These are phyloP conservation scores for Drosophila barbarae DNA, from an alignment of 2,888 invertebrate genomes.

Conservation along the genomic window DNA sequence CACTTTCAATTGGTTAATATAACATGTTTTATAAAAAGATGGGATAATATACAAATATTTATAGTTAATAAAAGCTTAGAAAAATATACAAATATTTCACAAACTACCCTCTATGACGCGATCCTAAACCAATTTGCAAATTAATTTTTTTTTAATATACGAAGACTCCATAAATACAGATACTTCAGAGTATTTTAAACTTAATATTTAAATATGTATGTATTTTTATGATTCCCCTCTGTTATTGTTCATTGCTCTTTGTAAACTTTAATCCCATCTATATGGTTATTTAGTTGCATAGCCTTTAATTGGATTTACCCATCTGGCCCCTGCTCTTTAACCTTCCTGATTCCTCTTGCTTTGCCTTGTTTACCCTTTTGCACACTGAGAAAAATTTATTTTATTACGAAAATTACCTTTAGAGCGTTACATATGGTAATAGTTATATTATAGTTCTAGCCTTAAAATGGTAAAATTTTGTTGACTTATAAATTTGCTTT, in stretches of 20 bases:
- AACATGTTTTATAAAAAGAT: neutral
- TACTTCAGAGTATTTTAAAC: neutral
- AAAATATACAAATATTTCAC: neutral
- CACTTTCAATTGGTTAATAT: neutral
- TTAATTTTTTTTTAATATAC: neutral
- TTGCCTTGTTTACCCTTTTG: neutral
- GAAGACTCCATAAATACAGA: neutral
- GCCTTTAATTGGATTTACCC: slow-evolving; percentile 35
- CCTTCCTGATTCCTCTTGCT: slow-evolving; percentile 10
- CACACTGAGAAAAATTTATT: neutral
- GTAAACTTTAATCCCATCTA: slow-evolving; percentile 58
- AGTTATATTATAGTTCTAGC: neutral
- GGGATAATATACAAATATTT: neutral
- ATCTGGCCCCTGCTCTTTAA: slow-evolving; percentile 41
- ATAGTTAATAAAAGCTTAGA: neutral
- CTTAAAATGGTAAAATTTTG: neutral
- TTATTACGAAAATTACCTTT: neutral
- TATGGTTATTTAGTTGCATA: slow-evolving; percentile 44
- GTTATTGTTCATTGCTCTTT: slow-evolving; percentile 24
- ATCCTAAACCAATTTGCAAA: neutral
- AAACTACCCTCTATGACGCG: neutral
- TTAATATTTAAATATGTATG: neutral
- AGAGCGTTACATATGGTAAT: neutral
- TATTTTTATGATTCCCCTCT: neutral
- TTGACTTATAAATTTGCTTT: neutral